A percentile compares a stretch with the other conserved stretches of the same genome.
Conservation (phyloP, 2,797 vertebrate species). For the Lateolabrax maculatus region DNA sequence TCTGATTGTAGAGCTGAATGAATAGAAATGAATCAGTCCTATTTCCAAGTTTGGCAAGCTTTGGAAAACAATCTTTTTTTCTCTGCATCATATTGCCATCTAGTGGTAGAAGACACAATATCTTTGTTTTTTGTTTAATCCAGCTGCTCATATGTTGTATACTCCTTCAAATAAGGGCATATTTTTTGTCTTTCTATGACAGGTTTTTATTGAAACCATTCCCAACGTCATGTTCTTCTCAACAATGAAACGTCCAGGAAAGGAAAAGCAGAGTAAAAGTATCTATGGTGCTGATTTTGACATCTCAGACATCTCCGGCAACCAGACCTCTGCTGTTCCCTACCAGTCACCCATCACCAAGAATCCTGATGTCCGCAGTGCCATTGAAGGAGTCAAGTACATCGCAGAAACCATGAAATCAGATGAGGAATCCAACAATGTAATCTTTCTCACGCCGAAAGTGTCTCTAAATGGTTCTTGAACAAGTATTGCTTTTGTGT, state of each 20-base stretch:
- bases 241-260: conserved; percentile 93
- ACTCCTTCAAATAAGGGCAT: not conserved
- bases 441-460: conserved; percentile 71
- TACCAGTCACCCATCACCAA: conserved; percentile 92
- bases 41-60: not conserved
- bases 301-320: conserved; percentile 96
- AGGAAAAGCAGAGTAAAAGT: conserved; percentile 88
- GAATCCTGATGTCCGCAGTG: conserved; percentile 94
- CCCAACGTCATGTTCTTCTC: conserved; percentile 97
- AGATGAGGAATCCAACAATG: conserved; percentile 94
- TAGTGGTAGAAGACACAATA: conserved; percentile 50
- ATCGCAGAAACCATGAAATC: conserved; percentile 96
- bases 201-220: conserved; percentile 95
- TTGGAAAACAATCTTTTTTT: conserved; percentile 8
- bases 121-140: not conserved
- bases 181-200: conserved; percentile 52
- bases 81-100: conserved; percentile 64
- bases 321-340: conserved; percentile 85
- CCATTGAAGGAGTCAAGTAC: conserved; percentile 95
- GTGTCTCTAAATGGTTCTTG: not conserved
- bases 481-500: not conserved
- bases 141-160: not conserved
- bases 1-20: not conserved
- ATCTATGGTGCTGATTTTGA: conserved; percentile 92
- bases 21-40: not conserved